These are phyloP conservation scores for Zaprionus capensis DNA, from an alignment of 1,140 invertebrate species.

Conservation along the genomic window DNA sequence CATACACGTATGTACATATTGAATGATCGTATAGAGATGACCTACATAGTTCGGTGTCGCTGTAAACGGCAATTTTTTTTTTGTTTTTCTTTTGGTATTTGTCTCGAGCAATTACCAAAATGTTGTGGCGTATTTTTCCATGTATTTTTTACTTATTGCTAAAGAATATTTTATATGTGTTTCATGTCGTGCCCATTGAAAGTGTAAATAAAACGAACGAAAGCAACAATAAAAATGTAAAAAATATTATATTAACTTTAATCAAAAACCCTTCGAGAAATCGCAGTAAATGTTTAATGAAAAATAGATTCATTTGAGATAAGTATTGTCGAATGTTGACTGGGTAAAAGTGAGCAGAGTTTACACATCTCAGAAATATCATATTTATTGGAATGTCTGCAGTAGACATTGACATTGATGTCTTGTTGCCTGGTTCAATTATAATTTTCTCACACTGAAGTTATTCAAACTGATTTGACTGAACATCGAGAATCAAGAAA, in stretches of 20 bases:
- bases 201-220: slow-evolving; percentile 47
- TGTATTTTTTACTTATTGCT: slow-evolving; percentile 25
- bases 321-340: not conserved
- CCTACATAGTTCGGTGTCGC: slow-evolving; percentile 24
- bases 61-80: slow-evolving; percentile 36
- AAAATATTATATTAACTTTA: slow-evolving; percentile 47
- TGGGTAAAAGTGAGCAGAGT: not conserved
- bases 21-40: slow-evolving; percentile 4
- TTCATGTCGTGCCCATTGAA: slow-evolving; percentile 43
- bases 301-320: not conserved
- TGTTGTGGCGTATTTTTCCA: slow-evolving; percentile 34
- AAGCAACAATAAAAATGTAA: slow-evolving; percentile 41
- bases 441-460: slow-evolving; percentile 25
- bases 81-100: slow-evolving; percentile 21
- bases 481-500: slow-evolving; percentile 25
- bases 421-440: not conserved
- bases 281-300: not conserved
- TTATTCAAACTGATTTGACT: slow-evolving; percentile 26
- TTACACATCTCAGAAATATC: not conserved
- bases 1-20: slow-evolving; percentile 8
- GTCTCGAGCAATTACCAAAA: slow-evolving; percentile 7
- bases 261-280: not conserved
- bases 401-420: slow-evolving; percentile 19
- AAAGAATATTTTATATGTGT: slow-evolving; percentile 30
- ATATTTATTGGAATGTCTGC: not conserved